A percentile compares a stretch with the other conserved stretches of the same genome.
Conservation (phyloP, 2,888 invertebrate genomes). For the Lepeophtheirus nordmannii region DNA sequence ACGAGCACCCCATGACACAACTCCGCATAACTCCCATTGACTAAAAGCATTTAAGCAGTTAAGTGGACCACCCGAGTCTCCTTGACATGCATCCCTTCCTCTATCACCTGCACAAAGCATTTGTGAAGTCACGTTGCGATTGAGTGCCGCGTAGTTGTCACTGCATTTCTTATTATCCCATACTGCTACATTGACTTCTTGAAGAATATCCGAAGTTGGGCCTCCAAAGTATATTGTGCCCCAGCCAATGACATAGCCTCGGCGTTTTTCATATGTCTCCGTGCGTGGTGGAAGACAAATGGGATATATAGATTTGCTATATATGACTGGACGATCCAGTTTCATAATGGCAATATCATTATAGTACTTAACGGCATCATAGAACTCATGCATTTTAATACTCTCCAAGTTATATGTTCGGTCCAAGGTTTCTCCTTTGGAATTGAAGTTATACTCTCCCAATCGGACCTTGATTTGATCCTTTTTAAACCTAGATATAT, state of each 20-base stretch:
- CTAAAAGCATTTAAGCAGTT: conserved; percentile 52
- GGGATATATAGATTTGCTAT: conserved; percentile 56
- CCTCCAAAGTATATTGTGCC: conserved; percentile 56
- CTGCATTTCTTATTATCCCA: conserved; percentile 54
- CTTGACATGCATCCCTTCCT: conserved; percentile 67
- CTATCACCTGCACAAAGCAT: conserved; percentile 59
- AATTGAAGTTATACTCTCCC: conserved; percentile 63
- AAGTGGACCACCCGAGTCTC: conserved; percentile 69
- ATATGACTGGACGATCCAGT: conserved; percentile 28
- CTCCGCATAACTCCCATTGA: conserved; percentile 58
- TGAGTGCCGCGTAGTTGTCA: conserved; percentile 4
- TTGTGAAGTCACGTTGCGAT: conserved; percentile 39
- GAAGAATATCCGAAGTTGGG: conserved; percentile 47
- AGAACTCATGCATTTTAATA: conserved; percentile 51
- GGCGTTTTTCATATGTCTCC: conserved; percentile 30
- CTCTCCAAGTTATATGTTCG: conserved; percentile 51
- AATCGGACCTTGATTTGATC: conserved; percentile 51
- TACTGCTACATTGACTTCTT: conserved; percentile 61
- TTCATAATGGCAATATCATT: conserved; percentile 59
- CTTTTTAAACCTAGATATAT: conserved; percentile 39
- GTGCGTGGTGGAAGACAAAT: conserved; percentile 59
- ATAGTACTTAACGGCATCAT: conserved; percentile 49
- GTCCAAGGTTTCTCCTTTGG: conserved; percentile 49
- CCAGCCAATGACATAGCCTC: conserved; percentile 43
- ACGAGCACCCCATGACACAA: conserved; percentile 70